These are phyloP conservation scores for Mythimna lalbum DNA, from an alignment of 2,888 invertebrate species.

Conservation along the genomic window DNA sequence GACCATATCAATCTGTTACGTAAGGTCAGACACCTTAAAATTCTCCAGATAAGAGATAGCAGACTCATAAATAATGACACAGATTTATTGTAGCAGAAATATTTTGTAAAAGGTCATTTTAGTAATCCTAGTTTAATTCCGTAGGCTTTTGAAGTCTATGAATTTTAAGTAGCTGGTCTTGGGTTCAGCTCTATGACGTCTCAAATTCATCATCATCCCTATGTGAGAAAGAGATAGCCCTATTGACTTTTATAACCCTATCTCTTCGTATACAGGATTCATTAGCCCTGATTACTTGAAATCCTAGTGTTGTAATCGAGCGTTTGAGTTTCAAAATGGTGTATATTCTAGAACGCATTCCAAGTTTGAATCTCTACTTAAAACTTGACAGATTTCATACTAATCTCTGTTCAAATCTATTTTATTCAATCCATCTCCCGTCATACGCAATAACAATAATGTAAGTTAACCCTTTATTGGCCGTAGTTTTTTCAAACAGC, in stretches of 20 bases:
- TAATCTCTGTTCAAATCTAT: constrained; percentile 45
- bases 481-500: constrained; percentile 78
- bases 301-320: constrained; percentile 19
- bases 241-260: too few species aligned
- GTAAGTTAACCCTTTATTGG: constrained; percentile 89
- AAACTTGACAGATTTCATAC: constrained; percentile 36
- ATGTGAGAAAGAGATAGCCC: too few species aligned
- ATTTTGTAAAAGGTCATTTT: constrained; percentile 65
- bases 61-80: constrained; percentile 64
- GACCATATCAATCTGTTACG: constrained; percentile 53
- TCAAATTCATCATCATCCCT: too few species aligned
- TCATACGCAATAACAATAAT: constrained; percentile 81
- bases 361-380: constrained; percentile 19
- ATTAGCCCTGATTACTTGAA: constrained; percentile 14
- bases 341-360: too few species aligned
- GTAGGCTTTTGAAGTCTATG: constrained; percentile 43
- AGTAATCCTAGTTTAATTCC: constrained; percentile 48
- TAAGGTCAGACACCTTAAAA: constrained; percentile 57
- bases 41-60: constrained; percentile 69
- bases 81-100: constrained; percentile 68
- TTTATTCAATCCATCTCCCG: constrained; percentile 74
- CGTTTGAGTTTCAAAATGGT: too few species aligned
- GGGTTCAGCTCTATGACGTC: too few species aligned
- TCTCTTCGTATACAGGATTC: too few species aligned
- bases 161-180: constrained; percentile 48